A percentile compares a stretch with the other conserved stretches of the same genome.
phyloP scores from a whole-genome alignment of 2,888 invertebrate species.

The Cheilosia grossa region DNA sequence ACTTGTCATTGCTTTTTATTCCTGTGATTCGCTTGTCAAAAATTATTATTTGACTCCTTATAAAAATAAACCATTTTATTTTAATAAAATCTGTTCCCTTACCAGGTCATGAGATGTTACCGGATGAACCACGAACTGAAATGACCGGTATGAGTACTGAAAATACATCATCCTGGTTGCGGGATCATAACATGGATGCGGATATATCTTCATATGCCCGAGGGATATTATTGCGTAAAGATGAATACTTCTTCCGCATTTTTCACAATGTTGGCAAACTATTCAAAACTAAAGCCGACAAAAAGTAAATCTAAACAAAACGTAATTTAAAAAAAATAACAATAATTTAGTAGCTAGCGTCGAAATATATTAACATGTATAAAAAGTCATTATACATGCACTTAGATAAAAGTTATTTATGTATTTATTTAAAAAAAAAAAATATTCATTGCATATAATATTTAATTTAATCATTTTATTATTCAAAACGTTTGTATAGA shows the following conservation, averaged over 20 bases:
- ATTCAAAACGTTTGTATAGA: constrained; percentile 27
- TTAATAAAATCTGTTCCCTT: not conserved
- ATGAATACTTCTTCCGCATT: constrained; percentile 98
- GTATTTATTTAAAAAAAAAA: constrained; percentile 52
- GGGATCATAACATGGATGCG: constrained; percentile 96
- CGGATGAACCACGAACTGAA: constrained; percentile 88
- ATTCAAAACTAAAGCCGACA: constrained; percentile 42
- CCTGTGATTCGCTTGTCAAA: too few relatives aligned
- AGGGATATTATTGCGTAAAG: constrained; percentile 91
- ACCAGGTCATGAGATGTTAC: constrained; percentile 82
- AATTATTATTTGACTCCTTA: too few relatives aligned
- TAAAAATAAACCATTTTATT: too few relatives aligned
- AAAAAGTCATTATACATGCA: constrained; percentile 24
- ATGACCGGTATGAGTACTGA: constrained; percentile 96
- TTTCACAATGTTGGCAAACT: constrained; percentile 94
- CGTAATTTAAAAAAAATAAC: constrained; percentile 10
- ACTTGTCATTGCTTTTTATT: too few relatives aligned
- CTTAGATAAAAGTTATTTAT: constrained; percentile 59
- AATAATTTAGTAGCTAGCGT: constrained; percentile 46
- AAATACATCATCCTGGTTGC: constrained; percentile 96
- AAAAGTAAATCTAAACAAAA: constrained; percentile 5
- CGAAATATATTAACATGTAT: constrained; percentile 46
- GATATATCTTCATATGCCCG: constrained; percentile 96
- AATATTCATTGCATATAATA: constrained; percentile 56
- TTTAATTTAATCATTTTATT: constrained; percentile 49